phyloP scores from a whole-genome alignment of 2,113 vertebrate genomes.

The Calypte anna region DNA sequence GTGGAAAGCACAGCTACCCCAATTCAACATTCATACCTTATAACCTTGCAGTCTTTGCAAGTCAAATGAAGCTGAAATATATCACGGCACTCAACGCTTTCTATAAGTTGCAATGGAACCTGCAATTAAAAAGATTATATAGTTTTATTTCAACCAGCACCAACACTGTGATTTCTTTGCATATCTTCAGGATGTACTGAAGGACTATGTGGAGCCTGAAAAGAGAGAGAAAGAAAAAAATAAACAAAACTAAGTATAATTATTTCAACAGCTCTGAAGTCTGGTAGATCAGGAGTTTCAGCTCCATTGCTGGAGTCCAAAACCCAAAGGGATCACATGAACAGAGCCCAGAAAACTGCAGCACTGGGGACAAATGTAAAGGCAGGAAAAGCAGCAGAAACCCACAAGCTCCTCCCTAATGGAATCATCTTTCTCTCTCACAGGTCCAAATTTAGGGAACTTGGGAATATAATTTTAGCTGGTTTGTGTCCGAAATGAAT shows the following conservation, averaged over 20 bases:
- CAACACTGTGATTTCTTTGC: neutral
- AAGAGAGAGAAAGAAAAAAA: neutral
- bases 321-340: neutral
- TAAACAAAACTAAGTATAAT: neutral
- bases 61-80: constrained; percentile 97
- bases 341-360: neutral
- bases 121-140: constrained; percentile 70
- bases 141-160: neutral
- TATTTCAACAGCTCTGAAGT: neutral
- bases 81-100: constrained; percentile 93
- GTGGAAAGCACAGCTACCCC: neutral
- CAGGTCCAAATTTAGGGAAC: neutral
- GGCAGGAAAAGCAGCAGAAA: neutral
- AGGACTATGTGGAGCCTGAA: neutral
- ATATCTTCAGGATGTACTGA: neutral
- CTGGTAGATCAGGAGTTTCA: neutral
- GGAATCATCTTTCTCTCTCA: neutral
- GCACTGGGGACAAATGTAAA: neutral
- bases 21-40: constrained; percentile 82
- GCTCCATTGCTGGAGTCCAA: neutral
- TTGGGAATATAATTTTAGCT: neutral
- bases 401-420: neutral
- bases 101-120: constrained; percentile 96
- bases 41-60: constrained; percentile 98
- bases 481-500: neutral